Conservation (phyloP, 2,888 invertebrate species). For the Dicycla oo region DNA sequence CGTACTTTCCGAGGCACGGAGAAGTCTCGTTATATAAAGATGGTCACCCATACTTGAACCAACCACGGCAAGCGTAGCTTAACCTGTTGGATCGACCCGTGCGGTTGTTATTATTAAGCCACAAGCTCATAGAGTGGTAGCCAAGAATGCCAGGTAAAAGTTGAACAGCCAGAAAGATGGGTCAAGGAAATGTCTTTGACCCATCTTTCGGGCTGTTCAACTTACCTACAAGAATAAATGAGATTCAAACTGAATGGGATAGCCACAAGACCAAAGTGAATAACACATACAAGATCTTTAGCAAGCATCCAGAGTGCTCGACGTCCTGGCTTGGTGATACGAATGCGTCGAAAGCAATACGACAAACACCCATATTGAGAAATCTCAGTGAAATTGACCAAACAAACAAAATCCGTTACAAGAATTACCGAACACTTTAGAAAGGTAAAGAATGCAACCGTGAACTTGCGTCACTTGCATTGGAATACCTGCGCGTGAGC, state of each 20-base stretch:
- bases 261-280: background rate
- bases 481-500: slow-evolving; percentile 37
- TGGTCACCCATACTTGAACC: no score
- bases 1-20: no score
- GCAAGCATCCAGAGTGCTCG: background rate
- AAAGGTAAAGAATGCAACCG: slow-evolving; percentile 41
- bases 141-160: background rate
- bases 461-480: slow-evolving; percentile 32
- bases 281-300: background rate
- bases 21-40: no score
- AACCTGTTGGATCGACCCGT: no score
- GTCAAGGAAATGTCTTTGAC: no score
- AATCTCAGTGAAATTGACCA: background rate
- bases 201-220: no score
- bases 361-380: background rate
- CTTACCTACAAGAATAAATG: background rate
- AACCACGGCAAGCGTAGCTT: no score
- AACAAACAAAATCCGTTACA: slow-evolving; percentile 2
- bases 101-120: no score
- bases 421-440: slow-evolving; percentile 29
- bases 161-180: background rate
- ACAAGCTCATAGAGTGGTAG: no score
- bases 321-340: no score
- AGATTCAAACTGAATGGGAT: background rate
- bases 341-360: no score